Evolutionary conservation across 2,797 vertebrate genomes (phyloP).

Genomic region (Buphagus erythrorhynchus): DNA sequence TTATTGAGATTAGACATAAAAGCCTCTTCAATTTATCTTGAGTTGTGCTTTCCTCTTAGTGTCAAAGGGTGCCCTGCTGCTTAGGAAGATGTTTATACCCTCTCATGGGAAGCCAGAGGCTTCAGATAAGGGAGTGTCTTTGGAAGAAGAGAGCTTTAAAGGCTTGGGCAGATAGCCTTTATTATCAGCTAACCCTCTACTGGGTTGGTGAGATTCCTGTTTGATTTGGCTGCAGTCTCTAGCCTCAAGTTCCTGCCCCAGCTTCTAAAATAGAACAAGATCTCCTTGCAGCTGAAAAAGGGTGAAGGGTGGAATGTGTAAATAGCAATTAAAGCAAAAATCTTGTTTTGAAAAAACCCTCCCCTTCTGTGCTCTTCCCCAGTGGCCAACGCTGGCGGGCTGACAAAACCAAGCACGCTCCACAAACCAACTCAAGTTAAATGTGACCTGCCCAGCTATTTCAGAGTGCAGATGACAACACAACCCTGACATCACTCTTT

Average conservation of each 20-base stretch:
- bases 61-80: constrained; percentile 12
- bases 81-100: constrained; percentile 28
- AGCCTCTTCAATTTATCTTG: constrained; percentile 37
- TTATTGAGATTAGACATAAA: constrained; percentile 58
- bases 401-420: not conserved
- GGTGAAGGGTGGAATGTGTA: not conserved
- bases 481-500: not conserved
- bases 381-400: not conserved
- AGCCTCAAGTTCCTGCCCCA: not conserved
- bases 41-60: constrained; percentile 39
- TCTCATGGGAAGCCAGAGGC: constrained; percentile 33
- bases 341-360: not conserved
- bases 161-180: constrained; percentile 8
- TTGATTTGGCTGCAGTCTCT: constrained; percentile 25
- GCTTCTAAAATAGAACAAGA: constrained; percentile 52
- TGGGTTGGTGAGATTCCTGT: constrained; percentile 38
- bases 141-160: constrained; percentile 31
- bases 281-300: constrained; percentile 23
- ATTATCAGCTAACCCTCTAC: constrained; percentile 3
- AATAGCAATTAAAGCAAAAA: constrained; percentile 32
- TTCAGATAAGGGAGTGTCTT: constrained; percentile 57
- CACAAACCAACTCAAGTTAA: not conserved
- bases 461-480: not conserved
- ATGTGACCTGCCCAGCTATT: not conserved
- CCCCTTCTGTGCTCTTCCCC: not conserved